Evolutionary conservation across 37 sponge, comb jelly and placozoan species (phyloP), one percentile per base, ranked within the genome.

Genomic region (Lycopodina hypogea): DNA sequence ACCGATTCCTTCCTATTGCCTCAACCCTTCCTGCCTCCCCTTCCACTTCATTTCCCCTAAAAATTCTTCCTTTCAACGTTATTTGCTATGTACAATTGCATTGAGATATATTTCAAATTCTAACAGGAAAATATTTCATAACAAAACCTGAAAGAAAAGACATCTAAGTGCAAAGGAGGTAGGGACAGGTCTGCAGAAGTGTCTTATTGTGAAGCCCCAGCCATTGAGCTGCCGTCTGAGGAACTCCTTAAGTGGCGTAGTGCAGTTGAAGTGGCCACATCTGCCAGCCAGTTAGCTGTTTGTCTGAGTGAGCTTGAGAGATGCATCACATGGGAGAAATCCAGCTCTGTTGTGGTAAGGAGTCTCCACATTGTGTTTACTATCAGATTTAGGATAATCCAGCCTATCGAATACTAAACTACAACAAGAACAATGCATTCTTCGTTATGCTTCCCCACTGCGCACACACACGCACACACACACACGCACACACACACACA

Each of bases 311-410:
- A 86, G 69, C 76, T 96, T 56, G 85, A 90, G 57, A 56, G 66
- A 21, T 85, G 75, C 69, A 88, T 96, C 35, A 87, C 90, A 29
- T 96, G 97, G 97, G 97, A 96, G 82, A 96, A 96, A 79, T 87
- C 89, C 35, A 73, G 83, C 60, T 84, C 86, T 72, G 93, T 93
- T 42, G 94, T 93, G 77, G 94, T 93, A 38, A 79, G 94, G 3
- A 71, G n/a, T 51, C 45, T 40, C 12, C 29, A 41, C 45, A n/a
- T 56, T 51, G 50, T 59, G 18, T 6, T 26, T 30, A 4, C 68
- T 67, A 59, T 59, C 28, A n/a, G n/a, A n/a, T n/a, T n/a, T n/a
- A n/a, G n/a, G n/a, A n/a, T n/a, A n/a, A n/a, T n/a, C n/a, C n/a
- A n/a, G n/a, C n/a, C n/a, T n/a, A n/a, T n/a, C n/a, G n/a, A n/a